Evolutionary conservation across 2,113 vertebrate genomes (phyloP).

Genomic region (Leptobrachium leishanense): DNA sequence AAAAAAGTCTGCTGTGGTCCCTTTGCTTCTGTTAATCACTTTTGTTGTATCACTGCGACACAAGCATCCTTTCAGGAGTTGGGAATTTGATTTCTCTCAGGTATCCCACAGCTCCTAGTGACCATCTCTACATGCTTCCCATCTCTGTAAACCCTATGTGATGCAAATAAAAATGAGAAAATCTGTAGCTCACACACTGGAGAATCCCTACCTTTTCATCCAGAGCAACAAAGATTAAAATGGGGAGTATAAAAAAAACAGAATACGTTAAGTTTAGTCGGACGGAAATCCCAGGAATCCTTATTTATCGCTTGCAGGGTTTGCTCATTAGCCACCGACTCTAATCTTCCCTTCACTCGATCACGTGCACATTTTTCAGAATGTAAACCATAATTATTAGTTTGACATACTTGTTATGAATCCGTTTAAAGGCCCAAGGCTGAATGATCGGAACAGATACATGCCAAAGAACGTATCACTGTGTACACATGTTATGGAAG

Average conservation of each 20-base stretch:
- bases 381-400: conserved; percentile 11
- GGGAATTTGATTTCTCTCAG: not conserved
- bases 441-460: not conserved
- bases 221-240: not conserved
- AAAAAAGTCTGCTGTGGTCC: no score
- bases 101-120: not conserved
- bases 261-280: no score
- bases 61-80: not conserved
- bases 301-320: no score
- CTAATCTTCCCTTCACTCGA: not conserved
- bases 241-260: no score
- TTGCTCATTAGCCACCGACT: not conserved
- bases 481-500: no score
- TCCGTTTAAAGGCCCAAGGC: not conserved
- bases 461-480: not conserved
- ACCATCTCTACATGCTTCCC: not conserved
- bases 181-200: not conserved
- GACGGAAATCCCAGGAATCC: no score
- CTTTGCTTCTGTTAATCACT: no score
- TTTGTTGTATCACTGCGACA: not conserved
- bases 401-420: not conserved
- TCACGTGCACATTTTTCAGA: not conserved
- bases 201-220: not conserved
- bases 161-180: not conserved
- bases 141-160: not conserved